phyloP scores from a whole-genome alignment of 2,113 vertebrate species.

The Tychaedon coryphoeus region DNA sequence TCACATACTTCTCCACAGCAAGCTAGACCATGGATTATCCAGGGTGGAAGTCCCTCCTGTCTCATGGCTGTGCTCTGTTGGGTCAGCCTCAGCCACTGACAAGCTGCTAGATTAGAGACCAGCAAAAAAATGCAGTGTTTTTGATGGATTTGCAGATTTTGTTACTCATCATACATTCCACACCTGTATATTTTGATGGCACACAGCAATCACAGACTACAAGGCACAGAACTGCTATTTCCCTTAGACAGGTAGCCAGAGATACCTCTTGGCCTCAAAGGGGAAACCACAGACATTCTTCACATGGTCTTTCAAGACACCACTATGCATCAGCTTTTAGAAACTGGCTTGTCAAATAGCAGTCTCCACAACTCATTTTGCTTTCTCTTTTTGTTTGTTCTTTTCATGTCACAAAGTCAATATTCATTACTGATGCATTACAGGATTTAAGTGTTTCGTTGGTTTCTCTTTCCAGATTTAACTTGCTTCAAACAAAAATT shows the following conservation, averaged over 20 bases:
- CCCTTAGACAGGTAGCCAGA: neutral
- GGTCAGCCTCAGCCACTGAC: neutral
- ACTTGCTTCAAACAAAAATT: constrained; percentile 3
- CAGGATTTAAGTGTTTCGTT: neutral
- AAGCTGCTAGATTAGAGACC: neutral
- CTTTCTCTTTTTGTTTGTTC: neutral
- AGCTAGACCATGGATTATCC: neutral
- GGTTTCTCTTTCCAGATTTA: neutral
- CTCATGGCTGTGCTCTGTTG: neutral
- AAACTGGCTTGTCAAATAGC: neutral
- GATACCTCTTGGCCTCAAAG: neutral
- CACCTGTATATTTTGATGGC: neutral
- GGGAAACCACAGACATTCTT: neutral
- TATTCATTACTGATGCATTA: neutral
- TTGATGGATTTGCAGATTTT: neutral
- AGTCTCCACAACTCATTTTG: neutral
- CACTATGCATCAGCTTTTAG: neutral
- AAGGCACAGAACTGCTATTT: neutral
- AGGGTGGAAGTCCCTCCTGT: neutral
- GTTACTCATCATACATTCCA: neutral
- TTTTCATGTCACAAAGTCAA: neutral
- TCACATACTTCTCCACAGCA: neutral
- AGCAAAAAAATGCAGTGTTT: neutral
- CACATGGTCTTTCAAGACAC: neutral
- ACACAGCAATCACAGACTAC: neutral